Evolutionary conservation across 2,113 vertebrate species (phyloP).

Genomic region (Platanista minor): DNA sequence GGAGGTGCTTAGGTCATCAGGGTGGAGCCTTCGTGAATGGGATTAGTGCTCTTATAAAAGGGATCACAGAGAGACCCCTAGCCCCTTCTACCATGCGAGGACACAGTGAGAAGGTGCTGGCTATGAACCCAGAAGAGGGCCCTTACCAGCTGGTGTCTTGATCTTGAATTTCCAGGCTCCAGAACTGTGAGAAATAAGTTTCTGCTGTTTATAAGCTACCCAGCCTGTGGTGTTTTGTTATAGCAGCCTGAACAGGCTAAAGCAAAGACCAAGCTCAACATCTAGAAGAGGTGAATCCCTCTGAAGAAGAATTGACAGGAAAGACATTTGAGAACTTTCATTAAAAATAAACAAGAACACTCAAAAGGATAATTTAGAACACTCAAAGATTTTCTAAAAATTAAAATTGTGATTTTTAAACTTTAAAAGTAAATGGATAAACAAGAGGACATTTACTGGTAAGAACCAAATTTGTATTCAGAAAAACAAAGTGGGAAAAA

Average conservation of each 20-base stretch:
- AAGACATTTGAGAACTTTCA: background rate
- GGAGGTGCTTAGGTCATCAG: background rate
- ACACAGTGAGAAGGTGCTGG: background rate
- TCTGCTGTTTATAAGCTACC: background rate
- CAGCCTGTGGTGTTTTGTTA: background rate
- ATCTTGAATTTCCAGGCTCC: background rate
- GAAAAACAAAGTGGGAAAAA: background rate
- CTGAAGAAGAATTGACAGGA: background rate
- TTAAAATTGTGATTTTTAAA: background rate
- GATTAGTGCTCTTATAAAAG: background rate
- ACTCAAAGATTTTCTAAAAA: background rate
- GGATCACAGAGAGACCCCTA: background rate
- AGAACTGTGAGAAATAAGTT: background rate
- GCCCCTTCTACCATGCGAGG: background rate
- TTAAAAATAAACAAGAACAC: background rate
- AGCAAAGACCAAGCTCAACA: background rate
- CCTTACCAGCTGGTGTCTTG: background rate
- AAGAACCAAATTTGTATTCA: background rate
- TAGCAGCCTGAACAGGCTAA: background rate
- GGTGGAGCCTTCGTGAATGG: background rate
- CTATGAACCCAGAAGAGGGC: background rate
- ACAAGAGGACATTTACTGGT: background rate
- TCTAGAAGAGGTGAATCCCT: background rate
- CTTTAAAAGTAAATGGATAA: background rate
- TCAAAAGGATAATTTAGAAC: background rate